Evolutionary conservation across 2,113 vertebrate species (phyloP).

Genomic region (Donacobius atricapilla): DNA sequence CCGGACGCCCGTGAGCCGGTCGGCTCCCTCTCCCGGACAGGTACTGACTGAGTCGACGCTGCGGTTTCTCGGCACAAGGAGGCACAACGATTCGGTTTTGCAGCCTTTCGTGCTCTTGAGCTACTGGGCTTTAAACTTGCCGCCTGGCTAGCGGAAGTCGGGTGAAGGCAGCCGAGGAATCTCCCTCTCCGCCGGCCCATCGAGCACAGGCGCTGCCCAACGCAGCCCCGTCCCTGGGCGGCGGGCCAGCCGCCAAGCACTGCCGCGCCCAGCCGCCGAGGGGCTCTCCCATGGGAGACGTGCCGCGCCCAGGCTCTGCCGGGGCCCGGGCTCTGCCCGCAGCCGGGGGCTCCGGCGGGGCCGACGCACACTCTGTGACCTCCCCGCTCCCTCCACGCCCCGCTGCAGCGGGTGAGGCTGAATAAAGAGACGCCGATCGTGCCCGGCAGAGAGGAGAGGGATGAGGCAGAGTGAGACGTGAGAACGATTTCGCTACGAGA

Average conservation of each 20-base stretch:
- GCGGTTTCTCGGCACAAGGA: background rate
- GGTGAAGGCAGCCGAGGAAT: background rate
- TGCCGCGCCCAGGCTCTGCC: background rate
- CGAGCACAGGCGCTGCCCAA: background rate
- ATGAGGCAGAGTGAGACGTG: background rate
- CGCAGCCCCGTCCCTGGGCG: background rate
- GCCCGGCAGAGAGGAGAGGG: background rate
- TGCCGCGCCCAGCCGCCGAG: too few relatives aligned
- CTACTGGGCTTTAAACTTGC: background rate
- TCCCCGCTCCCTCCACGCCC: background rate
- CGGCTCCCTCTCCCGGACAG: background rate
- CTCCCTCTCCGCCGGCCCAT: background rate
- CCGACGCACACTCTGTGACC: background rate
- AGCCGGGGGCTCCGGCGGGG: background rate
- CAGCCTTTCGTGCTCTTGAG: background rate
- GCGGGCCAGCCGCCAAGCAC: background rate
- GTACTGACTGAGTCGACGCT: background rate
- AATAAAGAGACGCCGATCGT: background rate
- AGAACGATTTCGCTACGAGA: background rate
- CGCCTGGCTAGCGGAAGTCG: background rate
- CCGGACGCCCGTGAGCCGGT: background rate
- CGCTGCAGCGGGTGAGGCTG: background rate
- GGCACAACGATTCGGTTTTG: background rate
- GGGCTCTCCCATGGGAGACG: background rate
- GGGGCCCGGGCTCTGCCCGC: background rate